Conservation (phyloP, 2,888 invertebrate species). For the Slavum lentiscoides region DNA sequence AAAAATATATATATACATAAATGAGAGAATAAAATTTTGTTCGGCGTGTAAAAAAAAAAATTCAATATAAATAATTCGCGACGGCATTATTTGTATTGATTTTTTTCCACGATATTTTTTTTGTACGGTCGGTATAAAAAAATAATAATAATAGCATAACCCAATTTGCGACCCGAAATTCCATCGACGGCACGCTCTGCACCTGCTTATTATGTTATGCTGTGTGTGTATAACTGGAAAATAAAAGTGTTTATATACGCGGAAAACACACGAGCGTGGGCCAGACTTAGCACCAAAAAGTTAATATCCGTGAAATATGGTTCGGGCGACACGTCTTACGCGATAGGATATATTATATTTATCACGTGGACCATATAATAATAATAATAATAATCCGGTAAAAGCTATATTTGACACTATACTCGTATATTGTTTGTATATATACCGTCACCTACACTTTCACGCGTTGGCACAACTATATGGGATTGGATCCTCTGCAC, state of each 20-base stretch:
- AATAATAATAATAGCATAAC: neutral
- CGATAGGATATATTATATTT: neutral
- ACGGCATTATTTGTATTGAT: neutral
- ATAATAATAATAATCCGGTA: neutral
- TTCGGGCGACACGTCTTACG: conserved; percentile 4
- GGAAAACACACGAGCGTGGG: neutral
- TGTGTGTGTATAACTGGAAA: neutral
- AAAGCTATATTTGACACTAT: neutral
- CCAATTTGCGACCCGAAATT: neutral
- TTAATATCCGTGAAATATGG: conserved; percentile 28
- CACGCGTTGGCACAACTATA: too few species aligned
- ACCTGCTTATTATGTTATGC: too few species aligned
- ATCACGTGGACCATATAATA: neutral
- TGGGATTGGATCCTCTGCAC: too few species aligned
- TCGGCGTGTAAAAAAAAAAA: too few species aligned
- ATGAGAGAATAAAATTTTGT: too few species aligned
- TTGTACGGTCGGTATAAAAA: neutral
- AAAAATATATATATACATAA: too few species aligned
- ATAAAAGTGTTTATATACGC: neutral
- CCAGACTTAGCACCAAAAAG: neutral
- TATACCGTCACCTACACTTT: too few species aligned
- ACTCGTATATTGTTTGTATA: too few species aligned
- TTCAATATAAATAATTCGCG: too few species aligned
- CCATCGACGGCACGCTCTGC: neutral
- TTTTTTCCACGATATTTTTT: neutral